Conservation (phyloP, 2,113 vertebrate species). For the Gopherus evgoodei region DNA sequence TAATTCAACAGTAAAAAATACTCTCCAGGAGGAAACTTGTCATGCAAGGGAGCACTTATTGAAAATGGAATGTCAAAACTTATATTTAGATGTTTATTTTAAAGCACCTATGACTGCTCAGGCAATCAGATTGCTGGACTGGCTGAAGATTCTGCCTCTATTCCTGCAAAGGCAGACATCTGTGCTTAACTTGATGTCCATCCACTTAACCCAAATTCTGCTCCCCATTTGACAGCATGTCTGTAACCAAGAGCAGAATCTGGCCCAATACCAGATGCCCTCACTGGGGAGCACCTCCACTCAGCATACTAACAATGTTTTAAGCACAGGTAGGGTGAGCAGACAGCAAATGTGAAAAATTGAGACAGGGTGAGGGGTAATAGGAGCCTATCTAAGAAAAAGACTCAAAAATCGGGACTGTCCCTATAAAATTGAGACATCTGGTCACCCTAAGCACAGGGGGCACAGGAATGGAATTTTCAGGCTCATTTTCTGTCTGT, state of each 20-base stretch:
- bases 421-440: too few relatives aligned
- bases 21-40: slow-evolving; percentile 60
- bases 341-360: too few relatives aligned
- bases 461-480: neutral
- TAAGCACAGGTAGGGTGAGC: neutral
- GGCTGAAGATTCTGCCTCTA: slow-evolving; percentile 7
- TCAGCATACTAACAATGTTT: neutral
- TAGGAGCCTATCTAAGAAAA: too few relatives aligned
- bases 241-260: neutral
- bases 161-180: neutral
- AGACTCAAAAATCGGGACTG: too few relatives aligned
- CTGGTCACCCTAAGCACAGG: neutral
- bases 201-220: neutral
- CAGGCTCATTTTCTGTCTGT: neutral
- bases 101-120: slow-evolving; percentile 41
- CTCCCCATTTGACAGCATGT: neutral
- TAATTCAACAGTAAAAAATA: slow-evolving; percentile 66
- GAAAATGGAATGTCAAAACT: slow-evolving; percentile 55
- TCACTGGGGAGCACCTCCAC: neutral
- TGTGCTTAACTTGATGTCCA: neutral
- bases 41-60: slow-evolving; percentile 60
- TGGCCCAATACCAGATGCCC: neutral
- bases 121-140: slow-evolving; percentile 8
- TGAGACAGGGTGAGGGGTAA: too few relatives aligned
- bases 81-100: slow-evolving; percentile 62